phyloP scores from a whole-genome alignment of 2,888 invertebrate species.

The Mycalesis mineus region DNA sequence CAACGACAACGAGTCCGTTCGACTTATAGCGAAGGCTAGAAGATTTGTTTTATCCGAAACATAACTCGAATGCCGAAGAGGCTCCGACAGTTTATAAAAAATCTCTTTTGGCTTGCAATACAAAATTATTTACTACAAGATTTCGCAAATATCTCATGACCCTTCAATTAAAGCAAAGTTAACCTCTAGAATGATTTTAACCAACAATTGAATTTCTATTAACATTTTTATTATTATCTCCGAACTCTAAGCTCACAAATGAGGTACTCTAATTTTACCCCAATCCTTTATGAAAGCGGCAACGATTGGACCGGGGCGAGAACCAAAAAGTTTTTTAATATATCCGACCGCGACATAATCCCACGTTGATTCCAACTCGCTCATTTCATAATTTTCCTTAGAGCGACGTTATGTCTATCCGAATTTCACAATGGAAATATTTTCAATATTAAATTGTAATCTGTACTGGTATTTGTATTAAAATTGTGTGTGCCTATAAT shows the following conservation, averaged over 20 bases:
- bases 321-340: constrained; percentile 27
- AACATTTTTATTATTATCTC: not conserved
- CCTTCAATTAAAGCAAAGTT: too few species aligned
- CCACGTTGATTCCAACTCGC: constrained; percentile 6
- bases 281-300: constrained; percentile 6
- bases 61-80: too few species aligned
- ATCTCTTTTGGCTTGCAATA: too few species aligned
- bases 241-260: constrained; percentile 2
- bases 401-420: not conserved
- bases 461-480: too few species aligned
- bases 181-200: not conserved
- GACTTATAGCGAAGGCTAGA: too few species aligned
- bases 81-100: too few species aligned
- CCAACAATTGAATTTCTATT: not conserved
- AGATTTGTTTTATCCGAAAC: too few species aligned
- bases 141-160: too few species aligned
- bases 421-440: too few species aligned
- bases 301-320: constrained; percentile 1
- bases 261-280: constrained; percentile 3
- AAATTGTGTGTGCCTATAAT: too few species aligned
- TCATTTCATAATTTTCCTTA: constrained; percentile 7
- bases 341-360: constrained; percentile 15
- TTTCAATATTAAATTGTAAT: not conserved
- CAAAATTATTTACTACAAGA: too few species aligned
- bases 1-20: too few species aligned